phyloP scores from a whole-genome alignment of 2,888 invertebrate genomes.

The Caenorhabditis macrosperma region DNA sequence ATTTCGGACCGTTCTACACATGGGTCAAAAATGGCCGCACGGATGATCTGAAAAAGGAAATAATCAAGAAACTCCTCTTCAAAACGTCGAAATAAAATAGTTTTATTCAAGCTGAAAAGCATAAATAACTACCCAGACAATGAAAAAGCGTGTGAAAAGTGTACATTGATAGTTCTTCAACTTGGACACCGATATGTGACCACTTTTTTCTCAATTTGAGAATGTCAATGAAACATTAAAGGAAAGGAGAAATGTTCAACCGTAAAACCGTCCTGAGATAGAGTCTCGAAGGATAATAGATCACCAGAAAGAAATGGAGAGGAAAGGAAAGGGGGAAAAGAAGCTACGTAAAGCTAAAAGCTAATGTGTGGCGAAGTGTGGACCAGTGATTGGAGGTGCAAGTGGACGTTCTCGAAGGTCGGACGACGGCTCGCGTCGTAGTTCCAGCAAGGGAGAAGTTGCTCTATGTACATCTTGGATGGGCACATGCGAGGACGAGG shows the following conservation, averaged over 20 bases:
- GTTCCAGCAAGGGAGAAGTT: constrained; percentile 69
- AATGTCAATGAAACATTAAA: constrained; percentile 16
- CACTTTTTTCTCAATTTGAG: constrained; percentile 42
- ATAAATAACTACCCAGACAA: constrained; percentile 24
- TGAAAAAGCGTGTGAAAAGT: constrained; percentile 26
- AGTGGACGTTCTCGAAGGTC: constrained; percentile 72
- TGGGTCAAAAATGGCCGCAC: constrained; percentile 64
- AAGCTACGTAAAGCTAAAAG: constrained; percentile 21
- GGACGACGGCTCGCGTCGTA: constrained; percentile 64
- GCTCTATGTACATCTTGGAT: constrained; percentile 63
- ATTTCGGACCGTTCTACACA: constrained; percentile 63
- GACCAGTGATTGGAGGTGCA: constrained; percentile 69
- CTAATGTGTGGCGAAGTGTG: constrained; percentile 55
- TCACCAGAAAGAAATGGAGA: constrained; percentile 45
- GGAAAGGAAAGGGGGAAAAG: neutral
- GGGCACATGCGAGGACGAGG: constrained; percentile 65
- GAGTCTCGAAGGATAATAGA: constrained; percentile 42
- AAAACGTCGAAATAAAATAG: constrained; percentile 39
- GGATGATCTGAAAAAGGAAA: constrained; percentile 60
- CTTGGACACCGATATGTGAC: constrained; percentile 47
- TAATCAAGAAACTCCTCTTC: constrained; percentile 58
- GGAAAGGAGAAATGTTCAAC: constrained; percentile 35
- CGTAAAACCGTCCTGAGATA: constrained; percentile 47
- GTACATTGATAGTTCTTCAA: constrained; percentile 41
- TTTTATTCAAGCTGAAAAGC: constrained; percentile 19